Conservation (phyloP, 2,888 invertebrate genomes). For the Scaptomyza flava region DNA sequence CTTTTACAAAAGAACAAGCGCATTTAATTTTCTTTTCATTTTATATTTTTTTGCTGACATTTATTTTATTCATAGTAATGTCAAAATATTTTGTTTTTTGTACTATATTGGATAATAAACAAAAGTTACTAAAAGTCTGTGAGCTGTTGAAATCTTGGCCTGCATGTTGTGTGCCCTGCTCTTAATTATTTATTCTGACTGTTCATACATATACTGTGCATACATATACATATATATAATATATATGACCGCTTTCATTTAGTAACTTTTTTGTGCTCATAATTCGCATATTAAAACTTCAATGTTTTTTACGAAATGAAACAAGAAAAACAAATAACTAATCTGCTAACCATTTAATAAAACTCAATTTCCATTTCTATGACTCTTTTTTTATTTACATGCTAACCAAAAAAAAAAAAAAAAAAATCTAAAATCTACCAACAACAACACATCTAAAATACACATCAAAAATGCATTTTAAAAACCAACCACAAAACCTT, state of each 20-base stretch:
- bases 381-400: constrained; percentile 76
- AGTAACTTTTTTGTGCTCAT: constrained; percentile 74
- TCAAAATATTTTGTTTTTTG: constrained; percentile 24
- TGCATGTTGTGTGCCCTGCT: constrained; percentile 67
- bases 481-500: constrained; percentile 8
- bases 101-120: constrained; percentile 26
- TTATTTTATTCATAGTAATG: not conserved
- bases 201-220: constrained; percentile 36
- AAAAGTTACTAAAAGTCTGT: constrained; percentile 73
- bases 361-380: constrained; percentile 79
- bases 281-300: constrained; percentile 51
- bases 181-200: constrained; percentile 37
- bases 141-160: constrained; percentile 44
- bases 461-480: constrained; percentile 27
- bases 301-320: constrained; percentile 36
- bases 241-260: constrained; percentile 63
- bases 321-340: constrained; percentile 56
- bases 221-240: constrained; percentile 27
- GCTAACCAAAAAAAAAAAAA: constrained; percentile 62
- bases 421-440: constrained; percentile 29
- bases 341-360: constrained; percentile 71
- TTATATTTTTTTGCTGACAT: not conserved
- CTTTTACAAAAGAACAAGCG: constrained; percentile 10
- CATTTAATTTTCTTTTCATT: constrained; percentile 17
- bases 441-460: constrained; percentile 44